Evolutionary conservation across 2,113 vertebrate species (phyloP).

Genomic region (Charadrius vociferus): DNA sequence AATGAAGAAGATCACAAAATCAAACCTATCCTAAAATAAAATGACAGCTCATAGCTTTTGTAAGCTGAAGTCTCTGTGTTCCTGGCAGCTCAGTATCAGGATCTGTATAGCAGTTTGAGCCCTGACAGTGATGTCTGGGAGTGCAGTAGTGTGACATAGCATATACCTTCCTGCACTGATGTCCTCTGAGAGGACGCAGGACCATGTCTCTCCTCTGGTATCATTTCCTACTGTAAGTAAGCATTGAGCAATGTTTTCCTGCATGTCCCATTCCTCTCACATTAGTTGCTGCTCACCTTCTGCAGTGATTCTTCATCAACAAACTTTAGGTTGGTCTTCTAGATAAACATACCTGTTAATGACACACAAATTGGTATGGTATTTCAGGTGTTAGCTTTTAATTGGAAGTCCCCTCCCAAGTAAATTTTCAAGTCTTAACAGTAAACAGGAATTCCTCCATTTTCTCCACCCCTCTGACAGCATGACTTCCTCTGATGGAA

Average conservation of each 20-base stretch:
- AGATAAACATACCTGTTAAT: not conserved
- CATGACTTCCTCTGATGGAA: not conserved
- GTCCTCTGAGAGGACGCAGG: not conserved
- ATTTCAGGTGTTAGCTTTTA: not conserved
- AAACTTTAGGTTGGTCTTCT: not conserved
- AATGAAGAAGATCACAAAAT: not conserved
- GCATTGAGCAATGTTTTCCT: not conserved
- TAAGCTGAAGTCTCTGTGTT: not conserved
- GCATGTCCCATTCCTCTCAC: not conserved
- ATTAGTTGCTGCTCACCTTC: not conserved
- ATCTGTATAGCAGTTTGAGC: not conserved
- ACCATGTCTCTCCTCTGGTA: not conserved
- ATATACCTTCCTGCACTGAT: fast-evolving
- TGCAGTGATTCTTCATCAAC: not conserved
- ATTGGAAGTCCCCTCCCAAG: not conserved
- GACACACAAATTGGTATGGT: not conserved
- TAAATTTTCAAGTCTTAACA: not conserved
- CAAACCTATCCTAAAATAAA: not conserved
- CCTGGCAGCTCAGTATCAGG: not conserved
- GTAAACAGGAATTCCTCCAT: not conserved
- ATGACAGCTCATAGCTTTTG: not conserved
- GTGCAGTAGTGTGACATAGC: not conserved
- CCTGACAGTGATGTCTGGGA: not conserved
- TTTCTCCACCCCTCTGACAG: not conserved
- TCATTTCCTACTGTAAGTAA: not conserved